phyloP scores from a whole-genome alignment of 2,797 vertebrate genomes.

The Lycodopsis pacificus region DNA sequence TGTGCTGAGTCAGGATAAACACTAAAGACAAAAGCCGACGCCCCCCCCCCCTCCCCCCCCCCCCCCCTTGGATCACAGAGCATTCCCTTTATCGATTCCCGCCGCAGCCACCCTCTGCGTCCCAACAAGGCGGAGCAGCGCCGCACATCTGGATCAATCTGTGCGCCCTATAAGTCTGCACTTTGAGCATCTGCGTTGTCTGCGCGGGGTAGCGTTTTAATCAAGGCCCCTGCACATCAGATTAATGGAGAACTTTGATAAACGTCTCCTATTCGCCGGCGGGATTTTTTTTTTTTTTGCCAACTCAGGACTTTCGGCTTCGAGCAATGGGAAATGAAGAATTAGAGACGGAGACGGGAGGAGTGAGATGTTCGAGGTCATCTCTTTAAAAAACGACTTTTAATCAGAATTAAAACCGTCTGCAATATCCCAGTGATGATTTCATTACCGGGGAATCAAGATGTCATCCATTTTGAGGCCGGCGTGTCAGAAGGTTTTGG shows the following conservation, averaged over 20 bases:
- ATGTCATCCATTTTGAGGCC: conserved; percentile 76
- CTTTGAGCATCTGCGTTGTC: conserved; percentile 70
- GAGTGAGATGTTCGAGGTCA: conserved; percentile 79
- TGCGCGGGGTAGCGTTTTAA: conserved; percentile 77
- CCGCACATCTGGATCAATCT: conserved; percentile 77
- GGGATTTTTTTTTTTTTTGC: conserved; percentile 66
- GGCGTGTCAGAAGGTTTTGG: conserved; percentile 53
- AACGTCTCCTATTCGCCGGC: conserved; percentile 73
- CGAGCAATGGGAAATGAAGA: conserved; percentile 78
- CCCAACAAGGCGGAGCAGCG: conserved; percentile 37
- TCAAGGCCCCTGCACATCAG: conserved; percentile 73
- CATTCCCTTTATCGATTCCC: conserved; percentile 69
- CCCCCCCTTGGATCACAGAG: conserved; percentile 36
- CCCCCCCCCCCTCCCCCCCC: conserved; percentile 36
- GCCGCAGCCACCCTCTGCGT: conserved; percentile 57
- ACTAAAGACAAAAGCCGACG: conserved; percentile 64
- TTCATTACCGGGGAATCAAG: conserved; percentile 80
- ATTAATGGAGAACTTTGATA: conserved; percentile 84
- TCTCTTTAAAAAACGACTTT: conserved; percentile 79
- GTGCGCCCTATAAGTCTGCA: conserved; percentile 53
- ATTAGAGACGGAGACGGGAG: conserved; percentile 73
- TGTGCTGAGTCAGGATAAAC: conserved; percentile 77
- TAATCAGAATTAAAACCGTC: conserved; percentile 82
- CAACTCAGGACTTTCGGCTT: conserved; percentile 75
- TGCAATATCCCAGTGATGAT: conserved; percentile 77